Evolutionary conservation across 2,113 vertebrate species (phyloP), one percentile per base, ranked within the genome.

Genomic region (Glareola pratincola): DNA sequence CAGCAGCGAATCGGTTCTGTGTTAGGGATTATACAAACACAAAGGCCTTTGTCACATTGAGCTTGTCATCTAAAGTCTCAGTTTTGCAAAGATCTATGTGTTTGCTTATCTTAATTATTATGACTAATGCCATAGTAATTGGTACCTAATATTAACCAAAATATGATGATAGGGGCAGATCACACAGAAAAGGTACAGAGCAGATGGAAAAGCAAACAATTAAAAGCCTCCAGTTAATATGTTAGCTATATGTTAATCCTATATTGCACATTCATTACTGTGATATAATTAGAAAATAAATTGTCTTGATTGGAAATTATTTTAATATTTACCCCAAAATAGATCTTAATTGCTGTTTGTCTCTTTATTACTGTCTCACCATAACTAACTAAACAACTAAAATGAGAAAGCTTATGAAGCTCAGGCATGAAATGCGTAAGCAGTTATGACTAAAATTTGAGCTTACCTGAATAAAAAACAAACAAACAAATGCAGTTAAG

Each of bases 41-140:
- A 27, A 27, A 32, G 26, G 14, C 43, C 8, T 62, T 68, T 0
- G 0, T 37, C 67, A 11, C 16, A 0, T 22, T 47, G 64, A 62
- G 22, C 23, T 89, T 60, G 63, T 78, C 63, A 53, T 39, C 41
- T 48, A 6, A 45, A 85, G n/a, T 47, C 56, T 18, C 37, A n/a
- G 32, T 26, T 78, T 62, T 74, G 64, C 84, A 93, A 85, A 87
- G 18, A 14, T 10, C 7, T 18, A 8, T 10, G 4, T 74, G 20
- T 85, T 92, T 82, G 63, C 88, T 85, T 47, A 71, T 37, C 45
- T 85, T 43, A 85, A 56, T 21, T 43, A 6, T 43, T 56, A 12
- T 1, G 0, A 85, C 51, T 36, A 85, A 60, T 39, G 11, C 17
- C 15, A 8, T 50, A 37, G 32, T 57, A 94, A 89, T 37, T 84